A percentile compares a stretch with the other conserved stretches of the same genome.
phyloP scores from a whole-genome alignment of 2,113 vertebrate genomes.

The Pollachius pollachius region DNA sequence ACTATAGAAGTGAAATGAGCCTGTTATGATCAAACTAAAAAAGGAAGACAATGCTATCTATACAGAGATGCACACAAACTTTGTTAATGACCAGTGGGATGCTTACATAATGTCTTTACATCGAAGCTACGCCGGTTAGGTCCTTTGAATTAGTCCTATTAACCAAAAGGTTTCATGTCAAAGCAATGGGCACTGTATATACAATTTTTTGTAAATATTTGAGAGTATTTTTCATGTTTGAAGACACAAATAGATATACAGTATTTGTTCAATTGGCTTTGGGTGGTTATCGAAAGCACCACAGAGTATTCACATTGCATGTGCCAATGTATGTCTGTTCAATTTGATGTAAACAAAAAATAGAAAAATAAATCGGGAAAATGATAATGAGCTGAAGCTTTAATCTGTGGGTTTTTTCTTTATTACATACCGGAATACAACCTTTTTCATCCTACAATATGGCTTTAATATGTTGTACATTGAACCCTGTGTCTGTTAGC shows the following conservation, averaged over 20 bases:
- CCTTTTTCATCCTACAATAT: conserved; percentile 53
- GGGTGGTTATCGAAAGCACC: conserved; percentile 69
- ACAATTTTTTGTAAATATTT: conserved; percentile 70
- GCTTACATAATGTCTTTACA: too few species aligned
- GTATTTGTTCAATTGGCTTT: conserved; percentile 68
- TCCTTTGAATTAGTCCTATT: conserved; percentile 13
- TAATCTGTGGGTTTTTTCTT: conserved; percentile 55
- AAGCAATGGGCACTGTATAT: conserved; percentile 66
- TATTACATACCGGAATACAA: conserved; percentile 28
- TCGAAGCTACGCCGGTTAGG: too few species aligned
- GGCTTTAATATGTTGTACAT: conserved; percentile 65
- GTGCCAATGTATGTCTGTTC: conserved; percentile 74
- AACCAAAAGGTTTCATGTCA: conserved; percentile 42
- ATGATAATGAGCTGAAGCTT: conserved; percentile 61
- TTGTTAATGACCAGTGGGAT: conserved; percentile 31
- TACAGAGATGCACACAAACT: conserved; percentile 5
- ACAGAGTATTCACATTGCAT: conserved; percentile 76
- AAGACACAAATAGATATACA: conserved; percentile 64
- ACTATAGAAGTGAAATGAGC: too few species aligned
- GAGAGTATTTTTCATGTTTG: conserved; percentile 77
- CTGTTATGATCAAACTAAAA: too few species aligned
- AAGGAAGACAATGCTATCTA: too few species aligned
- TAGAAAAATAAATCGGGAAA: conserved; percentile 63
- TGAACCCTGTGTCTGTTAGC: conserved; percentile 53
- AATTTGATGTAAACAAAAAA: conserved; percentile 68